Evolutionary conservation across 2,797 vertebrate genomes (phyloP).

Genomic region (Tangara arthus): DNA sequence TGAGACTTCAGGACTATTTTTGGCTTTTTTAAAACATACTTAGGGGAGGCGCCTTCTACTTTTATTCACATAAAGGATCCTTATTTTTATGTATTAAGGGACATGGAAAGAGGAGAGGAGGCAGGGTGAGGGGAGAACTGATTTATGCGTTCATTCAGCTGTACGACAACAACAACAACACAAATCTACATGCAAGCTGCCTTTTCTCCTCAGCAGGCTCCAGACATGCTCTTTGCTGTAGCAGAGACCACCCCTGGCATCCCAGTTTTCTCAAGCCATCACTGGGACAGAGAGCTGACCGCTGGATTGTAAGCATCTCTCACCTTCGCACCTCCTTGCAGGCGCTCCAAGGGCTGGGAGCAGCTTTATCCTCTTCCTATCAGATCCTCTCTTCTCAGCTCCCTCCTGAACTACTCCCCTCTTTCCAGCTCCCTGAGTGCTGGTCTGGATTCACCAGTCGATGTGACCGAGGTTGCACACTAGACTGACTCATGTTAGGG

Average conservation of each 20-base stretch:
- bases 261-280: neutral
- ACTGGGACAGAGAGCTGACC: neutral
- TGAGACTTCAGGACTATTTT: constrained; percentile 53
- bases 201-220: neutral
- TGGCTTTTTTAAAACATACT: constrained; percentile 33
- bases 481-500: neutral
- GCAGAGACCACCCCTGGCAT: neutral
- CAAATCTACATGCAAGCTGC: neutral
- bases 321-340: neutral
- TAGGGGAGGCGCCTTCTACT: neutral
- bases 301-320: neutral
- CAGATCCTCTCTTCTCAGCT: neutral
- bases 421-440: neutral
- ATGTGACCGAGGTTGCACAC: neutral
- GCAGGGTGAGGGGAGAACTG: neutral
- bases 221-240: neutral
- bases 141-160: neutral
- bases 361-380: neutral
- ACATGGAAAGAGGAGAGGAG: neutral
- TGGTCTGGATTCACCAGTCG: neutral
- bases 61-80: constrained; percentile 37
- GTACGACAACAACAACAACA: neutral
- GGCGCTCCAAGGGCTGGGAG: neutral
- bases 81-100: constrained; percentile 30
- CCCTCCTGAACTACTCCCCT: neutral